phyloP scores from a whole-genome alignment of 2,888 invertebrate genomes.

The Acheta domesticus region DNA sequence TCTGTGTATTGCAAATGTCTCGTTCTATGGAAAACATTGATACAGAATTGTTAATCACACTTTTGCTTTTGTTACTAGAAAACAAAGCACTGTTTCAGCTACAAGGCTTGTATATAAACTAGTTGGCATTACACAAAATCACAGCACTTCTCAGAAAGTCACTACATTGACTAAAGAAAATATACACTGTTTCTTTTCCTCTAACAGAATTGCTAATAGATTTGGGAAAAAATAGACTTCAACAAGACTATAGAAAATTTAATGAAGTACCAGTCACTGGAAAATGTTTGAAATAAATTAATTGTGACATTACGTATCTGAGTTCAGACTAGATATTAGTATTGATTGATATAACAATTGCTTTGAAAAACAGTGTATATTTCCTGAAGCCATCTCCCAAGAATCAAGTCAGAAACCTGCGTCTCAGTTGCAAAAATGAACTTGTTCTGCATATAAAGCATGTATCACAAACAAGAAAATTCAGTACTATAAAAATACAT shows the following conservation, averaged over 20 bases:
- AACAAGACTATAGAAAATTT: too few species aligned
- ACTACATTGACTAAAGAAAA: neutral
- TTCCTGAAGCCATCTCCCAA: neutral
- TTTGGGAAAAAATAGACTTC: too few species aligned
- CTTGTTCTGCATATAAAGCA: neutral
- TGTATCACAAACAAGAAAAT: neutral
- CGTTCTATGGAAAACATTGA: slow-evolving; percentile 7
- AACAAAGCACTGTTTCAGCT: slow-evolving; percentile 2
- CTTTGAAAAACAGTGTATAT: neutral
- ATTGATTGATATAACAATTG: neutral
- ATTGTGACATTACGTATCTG: too few species aligned
- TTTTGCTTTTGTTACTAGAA: neutral
- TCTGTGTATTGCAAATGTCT: neutral
- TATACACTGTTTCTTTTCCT: neutral
- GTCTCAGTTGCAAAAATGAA: slow-evolving; percentile 4
- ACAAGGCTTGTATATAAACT: neutral
- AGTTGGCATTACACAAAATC: slow-evolving; percentile 11
- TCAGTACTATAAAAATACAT: slow-evolving; percentile 18
- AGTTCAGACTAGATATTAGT: too few species aligned
- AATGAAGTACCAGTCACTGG: too few species aligned
- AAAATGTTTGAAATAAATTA: too few species aligned
- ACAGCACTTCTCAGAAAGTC: neutral
- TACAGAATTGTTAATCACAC: neutral
- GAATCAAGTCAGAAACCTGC: neutral
- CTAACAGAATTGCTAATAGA: too few species aligned